Evolutionary conservation across 1,140 invertebrate species (phyloP).

Genomic region (Luehdorfia chinensis): DNA sequence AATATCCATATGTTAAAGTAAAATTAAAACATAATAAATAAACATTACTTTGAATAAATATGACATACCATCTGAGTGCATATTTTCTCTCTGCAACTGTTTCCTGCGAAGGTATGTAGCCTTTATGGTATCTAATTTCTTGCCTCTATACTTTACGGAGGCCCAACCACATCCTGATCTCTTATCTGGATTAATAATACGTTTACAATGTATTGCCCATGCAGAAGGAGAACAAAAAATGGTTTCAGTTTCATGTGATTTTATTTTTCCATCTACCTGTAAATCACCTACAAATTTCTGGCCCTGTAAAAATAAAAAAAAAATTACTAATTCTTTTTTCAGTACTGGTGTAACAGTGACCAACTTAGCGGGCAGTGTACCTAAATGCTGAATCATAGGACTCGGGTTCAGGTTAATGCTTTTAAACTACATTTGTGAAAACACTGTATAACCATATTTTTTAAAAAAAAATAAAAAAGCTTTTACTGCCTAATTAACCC

Average conservation of each 20-base stretch:
- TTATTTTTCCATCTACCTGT: constrained; percentile 90
- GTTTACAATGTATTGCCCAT: constrained; percentile 94
- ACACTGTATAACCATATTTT: no score
- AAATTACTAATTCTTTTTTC: no score
- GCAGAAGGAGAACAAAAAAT: constrained; percentile 93
- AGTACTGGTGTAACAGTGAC: no score
- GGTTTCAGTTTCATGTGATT: constrained; percentile 91
- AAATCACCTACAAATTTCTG: constrained; percentile 94
- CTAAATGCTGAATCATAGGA: no score
- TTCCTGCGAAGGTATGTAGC: constrained; percentile 88
- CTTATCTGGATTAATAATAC: constrained; percentile 93
- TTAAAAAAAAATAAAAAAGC: no score
- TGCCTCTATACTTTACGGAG: constrained; percentile 88
- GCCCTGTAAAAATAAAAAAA: constrained; percentile 75
- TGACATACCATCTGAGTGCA: constrained; percentile 65
- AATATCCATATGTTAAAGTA: no score
- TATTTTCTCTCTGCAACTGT: constrained; percentile 78
- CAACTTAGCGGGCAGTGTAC: no score
- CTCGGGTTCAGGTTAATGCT: no score
- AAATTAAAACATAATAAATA: no score
- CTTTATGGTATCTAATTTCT: constrained; percentile 92
- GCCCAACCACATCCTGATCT: constrained; percentile 96
- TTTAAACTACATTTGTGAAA: no score
- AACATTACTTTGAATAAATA: no score
- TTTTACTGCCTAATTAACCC: no score